Evolutionary conservation across 1,140 invertebrate genomes (phyloP), one percentile per base, ranked within the genome.

Genomic region (Drusus annulatus): DNA sequence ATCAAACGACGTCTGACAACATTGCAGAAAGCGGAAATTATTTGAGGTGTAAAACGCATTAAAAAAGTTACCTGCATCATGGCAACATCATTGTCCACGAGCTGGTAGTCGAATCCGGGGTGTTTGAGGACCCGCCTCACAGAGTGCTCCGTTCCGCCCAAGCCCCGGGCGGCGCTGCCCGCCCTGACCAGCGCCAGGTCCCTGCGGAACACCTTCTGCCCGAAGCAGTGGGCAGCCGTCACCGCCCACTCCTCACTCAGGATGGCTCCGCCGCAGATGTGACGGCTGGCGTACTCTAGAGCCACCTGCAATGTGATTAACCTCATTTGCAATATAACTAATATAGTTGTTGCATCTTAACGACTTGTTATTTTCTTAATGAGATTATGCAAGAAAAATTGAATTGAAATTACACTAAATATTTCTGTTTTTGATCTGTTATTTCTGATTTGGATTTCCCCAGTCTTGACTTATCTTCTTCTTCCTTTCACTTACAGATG

Each of bases 141-240:
- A 36, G 63, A 17, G 65, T 85, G 65, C 19, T 79, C 71, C 15
- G 52, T 81, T 13, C 84, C 84, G 10, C 25, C 77, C 4, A 45
- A 0, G 0, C 36, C 78, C 15, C 80, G 60, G 52, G 69, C 56
- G 8, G 23, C 79, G 31, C 78, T 76, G 19, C 69, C 76, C 19
- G 54, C 71, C 17, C 74, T 84, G 62, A 81, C 73, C 52, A 81
- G 62, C 65, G 68, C 80, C 17, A 62, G 63, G 21, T 84, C 58
- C 4, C 51, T 77, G 62, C 81, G 76, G 50, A 73, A 76, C 71
- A 50, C 79, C 23, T 82, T 79, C 71, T 58, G 52, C 36, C 85
- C 84, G 17, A 88, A 84, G 78, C 91, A 92, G 79, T 92, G 91
- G 25, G 89, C 91, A 5, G 91, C 91, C 16, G 89, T 91, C 21